These are phyloP conservation scores for Garrulus glandarius DNA, from an alignment of 2,797 vertebrate species.

Conservation along the genomic window DNA sequence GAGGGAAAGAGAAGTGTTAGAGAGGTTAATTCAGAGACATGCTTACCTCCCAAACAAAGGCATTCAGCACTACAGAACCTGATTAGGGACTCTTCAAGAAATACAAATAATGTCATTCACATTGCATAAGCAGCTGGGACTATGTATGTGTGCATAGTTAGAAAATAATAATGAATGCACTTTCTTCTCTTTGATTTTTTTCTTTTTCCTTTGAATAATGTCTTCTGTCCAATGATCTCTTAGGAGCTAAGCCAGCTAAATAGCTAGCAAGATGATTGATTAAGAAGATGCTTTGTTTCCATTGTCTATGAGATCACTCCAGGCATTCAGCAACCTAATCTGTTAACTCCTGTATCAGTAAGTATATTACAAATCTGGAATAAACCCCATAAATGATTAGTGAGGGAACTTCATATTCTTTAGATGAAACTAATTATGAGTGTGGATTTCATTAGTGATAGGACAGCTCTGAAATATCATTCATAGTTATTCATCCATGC, in stretches of 20 bases:
- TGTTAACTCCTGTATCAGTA: conserved; percentile 46
- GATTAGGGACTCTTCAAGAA: conserved; percentile 24
- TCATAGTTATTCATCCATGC: conserved; percentile 23
- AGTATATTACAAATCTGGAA: conserved; percentile 42
- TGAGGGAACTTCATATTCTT: conserved; percentile 42
- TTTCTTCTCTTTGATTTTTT: neutral
- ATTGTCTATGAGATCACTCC: conserved; percentile 38
- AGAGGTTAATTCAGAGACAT: conserved; percentile 31
- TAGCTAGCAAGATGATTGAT: conserved; percentile 52
- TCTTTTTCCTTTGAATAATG: conserved; percentile 15
- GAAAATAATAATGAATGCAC: neutral
- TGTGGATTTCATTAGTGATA: conserved; percentile 68
- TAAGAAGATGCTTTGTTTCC: conserved; percentile 55
- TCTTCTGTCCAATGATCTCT: conserved; percentile 25
- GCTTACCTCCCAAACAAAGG: neutral
- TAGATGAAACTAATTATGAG: conserved; percentile 50
- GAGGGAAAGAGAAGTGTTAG: conserved; percentile 14
- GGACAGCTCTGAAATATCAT: conserved; percentile 40
- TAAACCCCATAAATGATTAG: conserved; percentile 28
- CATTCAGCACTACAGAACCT: conserved; percentile 16
- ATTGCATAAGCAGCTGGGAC: neutral
- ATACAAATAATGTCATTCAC: conserved; percentile 37
- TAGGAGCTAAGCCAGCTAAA: conserved; percentile 29
- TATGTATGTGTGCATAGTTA: neutral
- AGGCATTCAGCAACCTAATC: conserved; percentile 39